Conservation (phyloP, 2,113 vertebrate genomes). For the Tinamus guttatus region DNA sequence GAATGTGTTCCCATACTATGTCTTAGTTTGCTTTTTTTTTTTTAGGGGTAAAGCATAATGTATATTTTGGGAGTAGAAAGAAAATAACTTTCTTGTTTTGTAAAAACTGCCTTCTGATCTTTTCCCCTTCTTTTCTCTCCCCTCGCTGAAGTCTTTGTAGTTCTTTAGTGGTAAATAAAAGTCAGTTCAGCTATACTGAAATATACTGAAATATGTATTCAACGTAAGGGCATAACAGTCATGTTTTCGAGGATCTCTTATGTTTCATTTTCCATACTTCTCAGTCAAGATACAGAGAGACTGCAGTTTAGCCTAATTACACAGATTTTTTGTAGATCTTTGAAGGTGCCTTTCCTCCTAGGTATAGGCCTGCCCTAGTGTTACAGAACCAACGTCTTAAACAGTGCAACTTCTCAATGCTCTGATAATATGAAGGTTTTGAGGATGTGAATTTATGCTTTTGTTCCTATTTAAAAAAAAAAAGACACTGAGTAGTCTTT, state of each 20-base stretch:
- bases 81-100: not conserved
- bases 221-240: not conserved
- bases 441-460: not conserved
- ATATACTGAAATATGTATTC: not conserved
- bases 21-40: not conserved
- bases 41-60: not conserved
- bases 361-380: not conserved
- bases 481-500: not conserved
- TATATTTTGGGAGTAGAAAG: not conserved
- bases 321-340: not conserved
- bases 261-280: not conserved
- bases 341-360: not conserved
- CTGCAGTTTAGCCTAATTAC: accelerated
- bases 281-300: not conserved
- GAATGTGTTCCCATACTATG: not conserved
- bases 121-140: too few relatives aligned
- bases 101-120: not conserved
- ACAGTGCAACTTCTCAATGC: not conserved
- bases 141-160: not conserved
- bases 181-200: not conserved
- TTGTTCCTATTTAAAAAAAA: not conserved
- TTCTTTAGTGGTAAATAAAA: not conserved
- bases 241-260: not conserved
- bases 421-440: not conserved
- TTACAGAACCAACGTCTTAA: not conserved